Percentiles rank a stretch among this genome's conserved stretches.
Conservation (phyloP, 2,888 invertebrate species). For the Brassicogethes aeneus region DNA sequence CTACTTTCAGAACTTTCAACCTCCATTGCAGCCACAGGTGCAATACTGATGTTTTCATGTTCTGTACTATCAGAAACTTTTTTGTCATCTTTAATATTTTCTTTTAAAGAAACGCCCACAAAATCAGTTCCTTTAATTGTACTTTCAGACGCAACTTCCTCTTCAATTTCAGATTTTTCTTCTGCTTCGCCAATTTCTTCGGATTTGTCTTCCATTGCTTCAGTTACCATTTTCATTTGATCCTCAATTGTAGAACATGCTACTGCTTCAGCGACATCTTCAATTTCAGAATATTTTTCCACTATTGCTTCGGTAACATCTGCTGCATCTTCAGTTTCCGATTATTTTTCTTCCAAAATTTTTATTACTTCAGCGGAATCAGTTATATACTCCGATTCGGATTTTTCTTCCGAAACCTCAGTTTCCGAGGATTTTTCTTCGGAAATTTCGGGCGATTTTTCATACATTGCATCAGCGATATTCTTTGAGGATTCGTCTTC, state of each 20-base stretch:
- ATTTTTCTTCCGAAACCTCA: conserved; percentile 4
- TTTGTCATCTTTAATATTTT: not conserved
- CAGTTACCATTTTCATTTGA: not conserved
- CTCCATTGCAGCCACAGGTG: no score
- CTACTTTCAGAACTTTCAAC: no score
- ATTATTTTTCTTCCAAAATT: not conserved
- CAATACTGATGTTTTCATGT: no score
- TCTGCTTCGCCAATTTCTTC: conserved; percentile 2
- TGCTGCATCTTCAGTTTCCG: conserved; percentile 1
- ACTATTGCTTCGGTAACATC: conserved; percentile 1
- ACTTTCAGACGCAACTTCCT: no score
- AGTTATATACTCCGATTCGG: conserved; percentile 5
- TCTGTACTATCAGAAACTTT: conserved; percentile 3
- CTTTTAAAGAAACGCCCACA: no score
- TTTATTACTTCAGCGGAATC: conserved; percentile 5
- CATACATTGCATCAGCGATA: conserved; percentile 6
- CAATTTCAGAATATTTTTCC: conserved; percentile 3
- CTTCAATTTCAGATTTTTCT: conserved; percentile 6
- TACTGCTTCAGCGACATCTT: conserved; percentile 1
- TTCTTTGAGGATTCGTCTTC: conserved; percentile 4
- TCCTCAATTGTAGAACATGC: conserved; percentile 3
- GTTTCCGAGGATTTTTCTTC: no score
- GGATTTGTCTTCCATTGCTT: not conserved
- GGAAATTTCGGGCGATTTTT: conserved; percentile 1
- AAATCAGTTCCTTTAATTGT: no score